These are phyloP conservation scores for Proteles cristata DNA, from an alignment of 2,113 vertebrate species.

Conservation along the genomic window DNA sequence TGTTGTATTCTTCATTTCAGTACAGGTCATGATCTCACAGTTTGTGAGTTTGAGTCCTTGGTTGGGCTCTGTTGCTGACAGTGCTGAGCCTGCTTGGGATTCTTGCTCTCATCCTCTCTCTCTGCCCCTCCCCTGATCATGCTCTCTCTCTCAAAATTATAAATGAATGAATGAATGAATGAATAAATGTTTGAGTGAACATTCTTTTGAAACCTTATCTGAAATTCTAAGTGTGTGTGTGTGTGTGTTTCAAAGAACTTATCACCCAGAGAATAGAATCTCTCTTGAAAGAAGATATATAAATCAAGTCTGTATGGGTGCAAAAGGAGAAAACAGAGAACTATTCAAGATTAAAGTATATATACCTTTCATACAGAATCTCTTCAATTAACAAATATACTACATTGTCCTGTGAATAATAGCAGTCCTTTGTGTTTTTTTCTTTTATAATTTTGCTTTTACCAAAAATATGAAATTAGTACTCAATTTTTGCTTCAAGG, in stretches of 20 bases:
- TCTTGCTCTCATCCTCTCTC: too few species aligned
- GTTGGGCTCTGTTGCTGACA: too few species aligned
- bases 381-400: background rate
- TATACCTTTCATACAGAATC: background rate
- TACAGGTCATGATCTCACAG: too few species aligned
- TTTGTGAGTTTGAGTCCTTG: too few species aligned
- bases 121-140: too few species aligned
- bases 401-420: background rate
- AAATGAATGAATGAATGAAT: too few species aligned
- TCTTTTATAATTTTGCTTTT: background rate
- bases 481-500: background rate
- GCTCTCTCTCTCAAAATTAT: too few species aligned
- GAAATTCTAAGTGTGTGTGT: background rate
- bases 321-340: background rate
- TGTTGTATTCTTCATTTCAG: too few species aligned
- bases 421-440: background rate
- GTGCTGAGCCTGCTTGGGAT: too few species aligned
- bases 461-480: background rate
- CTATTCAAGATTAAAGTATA: background rate
- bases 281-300: background rate
- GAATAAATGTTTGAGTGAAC: background rate
- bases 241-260: background rate
- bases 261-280: rapidly evolving
- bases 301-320: background rate
- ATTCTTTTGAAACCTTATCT: background rate